phyloP scores from a whole-genome alignment of 2,113 vertebrate species.

The Myotis yumanensis region DNA sequence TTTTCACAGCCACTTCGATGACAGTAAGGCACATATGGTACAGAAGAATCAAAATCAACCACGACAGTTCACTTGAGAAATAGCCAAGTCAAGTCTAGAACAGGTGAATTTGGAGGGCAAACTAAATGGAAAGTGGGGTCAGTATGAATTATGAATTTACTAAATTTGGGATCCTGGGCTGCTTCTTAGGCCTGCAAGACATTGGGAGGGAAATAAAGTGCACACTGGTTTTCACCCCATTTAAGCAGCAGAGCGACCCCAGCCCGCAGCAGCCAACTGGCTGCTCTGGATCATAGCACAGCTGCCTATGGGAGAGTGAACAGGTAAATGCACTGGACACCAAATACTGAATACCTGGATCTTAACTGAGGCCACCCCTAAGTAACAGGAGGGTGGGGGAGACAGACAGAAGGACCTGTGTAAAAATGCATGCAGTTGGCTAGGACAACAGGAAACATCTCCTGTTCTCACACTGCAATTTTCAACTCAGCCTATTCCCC shows the following conservation, averaged over 20 bases:
- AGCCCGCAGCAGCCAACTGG: neutral
- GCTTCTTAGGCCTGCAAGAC: neutral
- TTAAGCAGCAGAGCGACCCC: neutral
- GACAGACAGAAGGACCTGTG: neutral
- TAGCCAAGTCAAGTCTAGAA: neutral
- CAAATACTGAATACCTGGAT: neutral
- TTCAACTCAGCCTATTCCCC: neutral
- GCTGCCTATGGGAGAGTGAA: neutral
- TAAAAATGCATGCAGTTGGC: neutral
- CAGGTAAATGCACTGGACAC: neutral
- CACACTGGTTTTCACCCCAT: neutral
- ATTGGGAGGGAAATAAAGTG: neutral
- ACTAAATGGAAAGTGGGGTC: neutral
- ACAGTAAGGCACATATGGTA: neutral
- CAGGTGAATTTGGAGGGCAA: slow-evolving; percentile 2
- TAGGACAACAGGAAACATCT: neutral
- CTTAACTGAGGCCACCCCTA: neutral
- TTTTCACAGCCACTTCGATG: neutral
- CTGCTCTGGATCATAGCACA: neutral
- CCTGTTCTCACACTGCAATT: neutral
- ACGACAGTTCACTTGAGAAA: neutral
- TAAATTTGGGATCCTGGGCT: neutral
- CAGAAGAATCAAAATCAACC: slow-evolving; percentile 23
- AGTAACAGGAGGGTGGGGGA: neutral
- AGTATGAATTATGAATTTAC: neutral